Conservation (phyloP, 35 echinoderm and acorn worm genomes). For the Ophiothrix spiculata region DNA sequence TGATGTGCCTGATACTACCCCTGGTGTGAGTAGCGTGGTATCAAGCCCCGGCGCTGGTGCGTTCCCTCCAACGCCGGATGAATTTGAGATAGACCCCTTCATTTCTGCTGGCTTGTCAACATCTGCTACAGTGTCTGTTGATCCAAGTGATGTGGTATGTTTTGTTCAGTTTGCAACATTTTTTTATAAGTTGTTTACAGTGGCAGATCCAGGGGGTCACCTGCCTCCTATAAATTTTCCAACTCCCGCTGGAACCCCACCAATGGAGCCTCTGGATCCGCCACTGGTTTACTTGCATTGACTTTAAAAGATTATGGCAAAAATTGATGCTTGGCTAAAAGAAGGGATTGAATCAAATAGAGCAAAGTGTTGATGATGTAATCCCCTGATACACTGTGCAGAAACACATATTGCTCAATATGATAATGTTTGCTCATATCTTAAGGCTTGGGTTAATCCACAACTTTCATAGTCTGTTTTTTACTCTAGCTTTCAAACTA, state of each 20-base stretch:
- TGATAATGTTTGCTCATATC: too few species aligned
- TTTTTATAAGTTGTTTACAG: neutral
- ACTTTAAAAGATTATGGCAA: neutral
- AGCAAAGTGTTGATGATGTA: neutral
- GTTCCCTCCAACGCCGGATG: neutral
- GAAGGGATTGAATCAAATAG: neutral
- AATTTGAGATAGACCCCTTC: constrained; percentile 1
- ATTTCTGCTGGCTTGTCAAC: neutral
- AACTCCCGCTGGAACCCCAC: too few species aligned
- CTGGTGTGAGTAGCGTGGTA: neutral
- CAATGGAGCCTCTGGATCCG: neutral
- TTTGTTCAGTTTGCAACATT: neutral
- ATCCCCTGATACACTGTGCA: too few species aligned
- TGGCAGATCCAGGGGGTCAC: neutral
- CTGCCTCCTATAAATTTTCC: neutral
- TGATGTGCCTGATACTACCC: neutral
- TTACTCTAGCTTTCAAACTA: neutral
- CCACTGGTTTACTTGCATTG: neutral
- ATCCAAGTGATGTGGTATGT: constrained; percentile 12
- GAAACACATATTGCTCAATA: too few species aligned
- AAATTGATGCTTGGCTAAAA: neutral
- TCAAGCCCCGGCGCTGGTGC: constrained; percentile 3
- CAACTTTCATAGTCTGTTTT: too few species aligned
- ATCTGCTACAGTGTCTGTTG: neutral
- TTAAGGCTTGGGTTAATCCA: too few species aligned